Conservation (phyloP, 2,888 invertebrate genomes). For the Buathra laborator region DNA sequence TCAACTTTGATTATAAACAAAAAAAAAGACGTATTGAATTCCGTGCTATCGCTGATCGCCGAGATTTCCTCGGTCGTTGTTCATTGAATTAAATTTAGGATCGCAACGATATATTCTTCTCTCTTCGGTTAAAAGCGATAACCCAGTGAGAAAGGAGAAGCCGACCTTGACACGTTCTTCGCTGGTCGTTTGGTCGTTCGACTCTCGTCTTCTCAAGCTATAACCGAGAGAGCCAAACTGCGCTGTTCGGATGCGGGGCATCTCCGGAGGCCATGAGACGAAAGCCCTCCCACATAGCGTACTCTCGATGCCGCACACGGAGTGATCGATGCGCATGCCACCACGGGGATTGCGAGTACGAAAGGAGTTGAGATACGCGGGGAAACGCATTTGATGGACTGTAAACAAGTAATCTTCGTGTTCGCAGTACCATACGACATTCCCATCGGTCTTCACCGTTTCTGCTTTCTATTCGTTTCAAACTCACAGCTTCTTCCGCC, state of each 20-base stretch:
- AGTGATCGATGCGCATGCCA: conserved; percentile 56
- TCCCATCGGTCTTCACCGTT: conserved; percentile 40
- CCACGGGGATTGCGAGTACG: conserved; percentile 3
- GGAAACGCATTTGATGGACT: conserved; percentile 66
- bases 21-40: conserved; percentile 43
- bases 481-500: conserved; percentile 33
- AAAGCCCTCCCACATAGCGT: conserved; percentile 40
- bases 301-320: conserved; percentile 44
- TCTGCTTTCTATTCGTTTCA: conserved; percentile 40
- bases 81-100: conserved; percentile 68
- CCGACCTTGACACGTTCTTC: conserved; percentile 69
- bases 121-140: conserved; percentile 55
- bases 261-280: conserved; percentile 24
- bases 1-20: conserved; percentile 22
- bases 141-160: conserved; percentile 60
- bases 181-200: conserved; percentile 59
- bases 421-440: conserved; percentile 59
- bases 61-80: conserved; percentile 30
- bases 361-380: conserved; percentile 34
- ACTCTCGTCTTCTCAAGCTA: conserved; percentile 45
- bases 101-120: conserved; percentile 25
- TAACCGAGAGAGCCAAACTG: conserved; percentile 45
- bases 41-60: conserved; percentile 33
- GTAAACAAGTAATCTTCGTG: conserved; percentile 71
- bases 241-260: conserved; percentile 34